These are phyloP conservation scores for Balaeniceps rex DNA, from an alignment of 2,113 vertebrate genomes.

Conservation along the genomic window DNA sequence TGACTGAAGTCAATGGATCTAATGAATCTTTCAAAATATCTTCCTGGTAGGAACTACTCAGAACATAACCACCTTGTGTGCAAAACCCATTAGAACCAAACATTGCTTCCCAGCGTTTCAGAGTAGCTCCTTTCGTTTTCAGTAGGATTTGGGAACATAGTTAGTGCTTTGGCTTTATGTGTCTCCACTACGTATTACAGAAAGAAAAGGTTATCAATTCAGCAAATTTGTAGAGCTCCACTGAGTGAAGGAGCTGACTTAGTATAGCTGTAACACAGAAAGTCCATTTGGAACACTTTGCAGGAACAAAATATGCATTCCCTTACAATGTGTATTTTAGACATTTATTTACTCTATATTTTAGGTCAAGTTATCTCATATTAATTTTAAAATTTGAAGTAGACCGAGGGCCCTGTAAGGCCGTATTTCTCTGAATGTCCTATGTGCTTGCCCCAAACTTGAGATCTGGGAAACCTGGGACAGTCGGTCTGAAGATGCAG, in stretches of 20 bases:
- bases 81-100: background rate
- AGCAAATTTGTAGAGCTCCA: background rate
- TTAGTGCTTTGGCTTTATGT: background rate
- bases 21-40: constrained; percentile 29
- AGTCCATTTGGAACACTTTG: background rate
- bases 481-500: background rate
- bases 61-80: background rate
- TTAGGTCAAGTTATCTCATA: background rate
- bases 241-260: background rate
- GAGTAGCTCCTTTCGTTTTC: background rate
- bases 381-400: background rate
- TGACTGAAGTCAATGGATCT: constrained; percentile 6
- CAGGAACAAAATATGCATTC: background rate
- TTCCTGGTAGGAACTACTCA: background rate
- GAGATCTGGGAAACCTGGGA: background rate
- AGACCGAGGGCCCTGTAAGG: background rate
- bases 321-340: background rate
- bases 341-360: background rate
- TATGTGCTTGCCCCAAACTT: background rate
- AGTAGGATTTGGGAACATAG: background rate
- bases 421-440: background rate
- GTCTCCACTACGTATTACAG: background rate
- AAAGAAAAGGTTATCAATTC: background rate
- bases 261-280: background rate
- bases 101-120: background rate